A percentile compares a stretch with the other conserved stretches of the same genome.
Evolutionary conservation across 2,888 invertebrate genomes (phyloP).

Genomic region (Tanypteryx hageni): DNA sequence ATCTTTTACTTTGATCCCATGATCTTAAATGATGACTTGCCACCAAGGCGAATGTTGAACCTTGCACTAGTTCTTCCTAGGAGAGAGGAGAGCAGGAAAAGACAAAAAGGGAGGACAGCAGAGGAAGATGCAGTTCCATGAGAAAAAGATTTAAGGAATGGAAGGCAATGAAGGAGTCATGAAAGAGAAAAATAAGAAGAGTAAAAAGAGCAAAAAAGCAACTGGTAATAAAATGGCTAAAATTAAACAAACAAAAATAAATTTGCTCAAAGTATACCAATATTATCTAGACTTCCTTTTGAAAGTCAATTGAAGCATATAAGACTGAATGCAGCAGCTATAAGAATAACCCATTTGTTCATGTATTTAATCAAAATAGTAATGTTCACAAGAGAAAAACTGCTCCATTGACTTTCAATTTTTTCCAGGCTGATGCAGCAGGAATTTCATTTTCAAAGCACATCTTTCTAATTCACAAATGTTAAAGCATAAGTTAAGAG

Average conservation of each 20-base stretch:
- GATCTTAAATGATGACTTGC: constrained; percentile 66
- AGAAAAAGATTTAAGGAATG: constrained; percentile 64
- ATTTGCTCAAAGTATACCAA: not conserved
- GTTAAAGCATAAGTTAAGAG: constrained; percentile 46
- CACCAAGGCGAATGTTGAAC: constrained; percentile 66
- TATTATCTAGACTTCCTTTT: not conserved
- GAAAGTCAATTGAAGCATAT: not conserved
- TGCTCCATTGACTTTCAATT: constrained; percentile 42
- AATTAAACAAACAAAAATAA: constrained; percentile 41
- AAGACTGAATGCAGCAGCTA: not conserved
- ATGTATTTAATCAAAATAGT: not conserved
- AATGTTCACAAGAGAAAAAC: not conserved
- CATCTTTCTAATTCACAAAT: not conserved
- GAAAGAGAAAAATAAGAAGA: constrained; percentile 54
- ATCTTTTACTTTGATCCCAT: constrained; percentile 58
- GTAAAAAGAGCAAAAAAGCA: constrained; percentile 25
- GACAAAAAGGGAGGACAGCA: constrained; percentile 62
- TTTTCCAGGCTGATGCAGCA: not conserved
- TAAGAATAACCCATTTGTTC: not conserved
- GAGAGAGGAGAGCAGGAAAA: constrained; percentile 45
- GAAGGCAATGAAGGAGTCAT: constrained; percentile 46
- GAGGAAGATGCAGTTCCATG: constrained; percentile 22
- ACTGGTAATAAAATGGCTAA: constrained; percentile 27
- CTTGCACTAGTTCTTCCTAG: constrained; percentile 66
- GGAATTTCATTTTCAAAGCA: constrained; percentile 22